Percentiles rank a stretch among this genome's conserved stretches.
Conservation (phyloP, 1,140 invertebrate species). For the Mycetomoellerius zeteki region DNA sequence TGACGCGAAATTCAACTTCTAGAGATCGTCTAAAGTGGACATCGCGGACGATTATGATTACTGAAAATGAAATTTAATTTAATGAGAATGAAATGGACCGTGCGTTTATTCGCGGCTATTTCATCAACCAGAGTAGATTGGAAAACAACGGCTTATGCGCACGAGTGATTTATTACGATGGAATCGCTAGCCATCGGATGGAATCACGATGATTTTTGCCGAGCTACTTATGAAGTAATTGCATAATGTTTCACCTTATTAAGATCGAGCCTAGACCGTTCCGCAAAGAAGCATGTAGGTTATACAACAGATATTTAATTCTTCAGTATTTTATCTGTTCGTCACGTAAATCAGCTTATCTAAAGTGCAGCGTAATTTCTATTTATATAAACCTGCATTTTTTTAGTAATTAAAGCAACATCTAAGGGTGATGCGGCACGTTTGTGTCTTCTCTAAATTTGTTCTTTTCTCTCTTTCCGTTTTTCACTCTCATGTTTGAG, state of each 20-base stretch:
- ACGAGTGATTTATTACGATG: slow-evolving; percentile 31
- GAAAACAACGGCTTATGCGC: not conserved
- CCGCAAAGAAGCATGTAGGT: slow-evolving; percentile 54
- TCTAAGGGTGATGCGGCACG: not conserved
- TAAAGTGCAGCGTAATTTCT: slow-evolving; percentile 14
- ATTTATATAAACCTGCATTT: slow-evolving; percentile 16
- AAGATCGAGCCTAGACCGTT: slow-evolving; percentile 45
- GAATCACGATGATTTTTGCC: slow-evolving; percentile 44
- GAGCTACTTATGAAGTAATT: slow-evolving; percentile 57
- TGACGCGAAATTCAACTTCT: not conserved
- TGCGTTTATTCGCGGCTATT: not conserved
- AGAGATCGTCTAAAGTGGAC: not conserved
- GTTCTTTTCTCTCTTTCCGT: not conserved
- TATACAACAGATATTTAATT: slow-evolving; percentile 63
- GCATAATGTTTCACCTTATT: slow-evolving; percentile 61
- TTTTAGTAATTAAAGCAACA: slow-evolving; percentile 22
- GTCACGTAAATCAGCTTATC: slow-evolving; percentile 29
- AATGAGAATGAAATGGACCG: slow-evolving; percentile 2
- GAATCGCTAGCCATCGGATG: slow-evolving; percentile 28
- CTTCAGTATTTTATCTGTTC: slow-evolving; percentile 23
- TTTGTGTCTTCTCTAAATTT: no score
- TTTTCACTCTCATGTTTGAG: not conserved
- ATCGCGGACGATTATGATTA: not conserved
- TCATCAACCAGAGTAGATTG: slow-evolving; percentile 24
- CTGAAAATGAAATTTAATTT: slow-evolving; percentile 16